Percentiles rank a stretch among this genome's conserved stretches.
phyloP scores from a whole-genome alignment of 2,113 vertebrate genomes.

The Cervus canadensis region DNA sequence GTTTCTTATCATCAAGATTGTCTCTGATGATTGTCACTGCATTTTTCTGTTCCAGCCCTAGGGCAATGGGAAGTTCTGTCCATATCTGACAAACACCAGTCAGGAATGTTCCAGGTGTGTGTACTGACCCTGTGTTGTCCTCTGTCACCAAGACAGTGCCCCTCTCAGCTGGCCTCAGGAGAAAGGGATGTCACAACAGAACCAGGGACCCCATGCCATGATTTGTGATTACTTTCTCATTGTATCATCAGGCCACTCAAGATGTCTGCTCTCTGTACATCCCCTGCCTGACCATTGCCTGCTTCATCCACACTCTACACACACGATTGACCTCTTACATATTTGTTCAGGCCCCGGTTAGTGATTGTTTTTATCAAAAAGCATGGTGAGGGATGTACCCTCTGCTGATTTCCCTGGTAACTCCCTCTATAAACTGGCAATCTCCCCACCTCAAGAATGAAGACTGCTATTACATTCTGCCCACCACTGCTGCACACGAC shows the following conservation, averaged over 20 bases:
- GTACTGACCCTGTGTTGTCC: too few relatives aligned
- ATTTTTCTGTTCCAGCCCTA: not conserved
- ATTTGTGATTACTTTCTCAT: not conserved
- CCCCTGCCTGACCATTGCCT: not conserved
- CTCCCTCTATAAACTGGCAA: not conserved
- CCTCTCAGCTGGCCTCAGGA: not conserved
- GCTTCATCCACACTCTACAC: not conserved
- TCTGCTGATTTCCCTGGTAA: not conserved
- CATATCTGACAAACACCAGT: not conserved
- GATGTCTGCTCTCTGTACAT: not conserved
- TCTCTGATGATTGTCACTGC: not conserved
- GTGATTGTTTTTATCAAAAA: not conserved
- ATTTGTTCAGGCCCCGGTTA: not conserved
- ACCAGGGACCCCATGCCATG: not conserved
- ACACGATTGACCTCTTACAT: not conserved
- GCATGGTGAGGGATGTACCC: not conserved
- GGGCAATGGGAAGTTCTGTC: not conserved
- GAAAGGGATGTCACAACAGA: not conserved
- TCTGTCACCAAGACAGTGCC: not conserved
- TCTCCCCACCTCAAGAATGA: not conserved
- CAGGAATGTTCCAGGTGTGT: not conserved
- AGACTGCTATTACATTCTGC: not conserved
- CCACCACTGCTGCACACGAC: accelerated
- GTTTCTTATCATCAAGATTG: not conserved
- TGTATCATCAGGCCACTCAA: not conserved